Percentiles rank a stretch among this genome's conserved stretches.
phyloP scores from a whole-genome alignment of 2,888 invertebrate species.

The Uloborus plumipes region DNA sequence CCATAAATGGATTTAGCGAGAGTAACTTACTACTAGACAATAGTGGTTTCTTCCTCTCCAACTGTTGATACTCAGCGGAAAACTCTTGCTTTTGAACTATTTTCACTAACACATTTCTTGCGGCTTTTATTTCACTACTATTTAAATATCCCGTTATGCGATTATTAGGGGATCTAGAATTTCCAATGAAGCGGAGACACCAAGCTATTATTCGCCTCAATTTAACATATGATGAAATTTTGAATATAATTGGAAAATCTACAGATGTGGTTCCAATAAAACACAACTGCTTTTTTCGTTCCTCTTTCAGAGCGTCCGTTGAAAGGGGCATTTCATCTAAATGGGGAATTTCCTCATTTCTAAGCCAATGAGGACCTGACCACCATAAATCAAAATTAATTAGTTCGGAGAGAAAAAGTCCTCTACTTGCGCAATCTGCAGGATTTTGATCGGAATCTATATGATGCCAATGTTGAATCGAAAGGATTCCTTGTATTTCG shows the following conservation, averaged over 20 bases:
- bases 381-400: not conserved
- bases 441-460: not conserved
- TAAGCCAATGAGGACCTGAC: slow-evolving; percentile 1
- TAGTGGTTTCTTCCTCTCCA: no score
- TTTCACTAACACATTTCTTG: not conserved
- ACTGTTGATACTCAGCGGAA: no score
- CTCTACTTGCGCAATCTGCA: not conserved
- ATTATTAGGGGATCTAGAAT: not conserved
- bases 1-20: not conserved
- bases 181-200: not conserved
- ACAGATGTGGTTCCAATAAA: not conserved
- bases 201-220: not conserved
- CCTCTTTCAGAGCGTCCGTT: not conserved
- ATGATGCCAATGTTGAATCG: not conserved
- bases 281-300: not conserved
- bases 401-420: not conserved
- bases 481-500: not conserved
- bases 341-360: not conserved
- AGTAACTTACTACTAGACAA: not conserved
- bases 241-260: not conserved
- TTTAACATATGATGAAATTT: not conserved
- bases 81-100: no score
- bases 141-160: not conserved
- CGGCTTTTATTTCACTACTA: not conserved
- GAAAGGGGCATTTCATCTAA: not conserved